A percentile compares a stretch with the other conserved stretches of the same genome.
phyloP scores from a whole-genome alignment of 2,113 vertebrate genomes.

The Cyprinodon brontotheroides region DNA sequence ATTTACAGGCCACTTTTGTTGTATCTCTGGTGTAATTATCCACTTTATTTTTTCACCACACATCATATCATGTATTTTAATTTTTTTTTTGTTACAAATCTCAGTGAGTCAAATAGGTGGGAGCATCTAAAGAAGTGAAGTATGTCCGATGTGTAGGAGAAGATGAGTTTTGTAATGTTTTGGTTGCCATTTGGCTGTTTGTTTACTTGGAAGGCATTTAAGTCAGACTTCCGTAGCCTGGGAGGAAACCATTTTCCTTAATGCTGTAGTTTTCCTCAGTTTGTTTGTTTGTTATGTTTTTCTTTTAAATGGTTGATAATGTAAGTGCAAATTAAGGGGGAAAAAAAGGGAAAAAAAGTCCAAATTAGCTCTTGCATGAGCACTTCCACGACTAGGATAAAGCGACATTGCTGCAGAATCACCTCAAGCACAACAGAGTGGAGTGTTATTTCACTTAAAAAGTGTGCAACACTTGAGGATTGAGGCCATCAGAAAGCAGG shows the following conservation, averaged over 20 bases:
- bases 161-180: slow-evolving; percentile 54
- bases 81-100: slow-evolving; percentile 61
- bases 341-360: not conserved
- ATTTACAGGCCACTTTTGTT: slow-evolving; percentile 52
- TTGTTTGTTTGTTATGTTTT: not conserved
- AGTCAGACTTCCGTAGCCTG: slow-evolving; percentile 42
- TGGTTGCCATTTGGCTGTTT: slow-evolving; percentile 56
- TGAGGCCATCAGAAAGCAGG: slow-evolving; percentile 39
- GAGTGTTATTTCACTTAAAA: slow-evolving; percentile 50
- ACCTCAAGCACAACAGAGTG: slow-evolving; percentile 26
- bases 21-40: slow-evolving; percentile 63
- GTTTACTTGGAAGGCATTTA: slow-evolving; percentile 62
- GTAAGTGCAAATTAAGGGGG: slow-evolving; percentile 12
- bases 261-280: slow-evolving; percentile 17
- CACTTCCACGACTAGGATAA: slow-evolving; percentile 19
- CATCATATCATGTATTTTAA: slow-evolving; percentile 34
- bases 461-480: slow-evolving; percentile 65
- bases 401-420: slow-evolving; percentile 20
- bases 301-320: slow-evolving; percentile 7
- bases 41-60: slow-evolving; percentile 61
- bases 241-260: slow-evolving; percentile 47
- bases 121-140: slow-evolving; percentile 23
- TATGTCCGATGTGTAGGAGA: slow-evolving; percentile 25
- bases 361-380: slow-evolving; percentile 24
- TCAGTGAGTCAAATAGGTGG: slow-evolving; percentile 30